Evolutionary conservation across 2,113 vertebrate genomes (phyloP).

Genomic region (Synchiropus splendidus): DNA sequence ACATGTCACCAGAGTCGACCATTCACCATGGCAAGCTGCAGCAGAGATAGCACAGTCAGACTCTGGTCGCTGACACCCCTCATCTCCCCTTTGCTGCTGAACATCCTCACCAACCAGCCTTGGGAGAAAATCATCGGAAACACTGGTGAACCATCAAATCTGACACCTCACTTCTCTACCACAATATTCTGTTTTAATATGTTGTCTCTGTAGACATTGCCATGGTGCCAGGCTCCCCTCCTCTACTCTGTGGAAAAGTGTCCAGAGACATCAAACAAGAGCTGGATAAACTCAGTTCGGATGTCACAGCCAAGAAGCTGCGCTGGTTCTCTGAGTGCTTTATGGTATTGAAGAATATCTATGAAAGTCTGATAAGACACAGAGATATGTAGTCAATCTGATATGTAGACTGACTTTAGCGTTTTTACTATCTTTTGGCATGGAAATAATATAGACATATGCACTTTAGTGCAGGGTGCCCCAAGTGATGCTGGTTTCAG

Average conservation of each 20-base stretch:
- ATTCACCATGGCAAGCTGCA: constrained; percentile 95
- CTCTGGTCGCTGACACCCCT: constrained; percentile 90
- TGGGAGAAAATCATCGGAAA: constrained; percentile 92
- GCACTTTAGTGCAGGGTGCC: too few relatives aligned
- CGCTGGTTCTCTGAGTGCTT: constrained; percentile 93
- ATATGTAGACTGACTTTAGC: too few relatives aligned
- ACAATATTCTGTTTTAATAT: not conserved
- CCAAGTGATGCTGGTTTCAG: too few relatives aligned
- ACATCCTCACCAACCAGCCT: constrained; percentile 76
- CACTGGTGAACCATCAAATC: constrained; percentile 67
- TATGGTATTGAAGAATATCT: constrained; percentile 68
- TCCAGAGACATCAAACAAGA: constrained; percentile 91
- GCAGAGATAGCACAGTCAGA: constrained; percentile 92
- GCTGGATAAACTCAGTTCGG: constrained; percentile 76
- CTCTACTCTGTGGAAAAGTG: constrained; percentile 88
- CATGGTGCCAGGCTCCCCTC: constrained; percentile 73
- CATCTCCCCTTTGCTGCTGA: constrained; percentile 80
- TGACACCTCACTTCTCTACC: too few relatives aligned
- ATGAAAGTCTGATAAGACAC: too few relatives aligned
- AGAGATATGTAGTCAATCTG: too few relatives aligned
- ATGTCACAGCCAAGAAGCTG: constrained; percentile 74
- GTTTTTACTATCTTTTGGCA: too few relatives aligned
- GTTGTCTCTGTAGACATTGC: constrained; percentile 69
- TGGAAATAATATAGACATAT: too few relatives aligned
- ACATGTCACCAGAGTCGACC: constrained; percentile 87